Conservation (phyloP, 2,797 vertebrate genomes). For the Choloepus didactylus region DNA sequence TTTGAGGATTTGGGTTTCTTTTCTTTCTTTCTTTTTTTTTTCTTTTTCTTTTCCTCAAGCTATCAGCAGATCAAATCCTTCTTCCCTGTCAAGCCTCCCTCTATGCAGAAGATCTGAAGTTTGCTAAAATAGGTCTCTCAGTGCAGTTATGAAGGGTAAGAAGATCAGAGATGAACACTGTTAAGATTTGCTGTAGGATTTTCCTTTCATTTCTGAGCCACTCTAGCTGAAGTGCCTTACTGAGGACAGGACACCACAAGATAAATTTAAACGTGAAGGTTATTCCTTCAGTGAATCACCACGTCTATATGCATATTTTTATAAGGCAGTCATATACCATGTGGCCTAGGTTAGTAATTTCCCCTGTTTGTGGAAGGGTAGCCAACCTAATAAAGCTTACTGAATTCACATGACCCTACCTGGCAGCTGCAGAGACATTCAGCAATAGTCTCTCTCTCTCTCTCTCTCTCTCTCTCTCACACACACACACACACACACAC, state of each 20-base stretch:
- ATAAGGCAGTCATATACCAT: background rate
- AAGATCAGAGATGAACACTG: conserved; percentile 43
- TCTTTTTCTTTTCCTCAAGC: background rate
- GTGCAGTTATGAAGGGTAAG: conserved; percentile 68
- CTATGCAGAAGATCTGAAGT: conserved; percentile 73
- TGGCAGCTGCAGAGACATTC: background rate
- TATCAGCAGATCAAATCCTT: conserved; percentile 85
- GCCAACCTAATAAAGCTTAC: conserved; percentile 45
- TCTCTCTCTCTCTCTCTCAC: background rate
- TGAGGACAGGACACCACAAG: background rate
- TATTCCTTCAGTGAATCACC: conserved; percentile 63
- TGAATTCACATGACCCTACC: background rate
- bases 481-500: background rate
- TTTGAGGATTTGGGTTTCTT: conserved; percentile 82
- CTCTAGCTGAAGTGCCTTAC: background rate
- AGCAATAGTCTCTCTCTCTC: background rate
- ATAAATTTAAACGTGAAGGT: conserved; percentile 26
- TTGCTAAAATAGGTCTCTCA: conserved; percentile 73
- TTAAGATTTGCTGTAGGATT: background rate
- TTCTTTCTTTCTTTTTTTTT: background rate
- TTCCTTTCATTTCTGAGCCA: conserved; percentile 47
- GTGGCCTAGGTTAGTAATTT: conserved; percentile 61
- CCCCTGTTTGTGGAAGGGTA: conserved; percentile 52
- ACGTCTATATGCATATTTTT: conserved; percentile 58
- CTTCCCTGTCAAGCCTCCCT: conserved; percentile 72